Base-by-base conservation (phyloP, 2,888 invertebrate genomes). In the Schrankia costaestrigalis region DNA sequence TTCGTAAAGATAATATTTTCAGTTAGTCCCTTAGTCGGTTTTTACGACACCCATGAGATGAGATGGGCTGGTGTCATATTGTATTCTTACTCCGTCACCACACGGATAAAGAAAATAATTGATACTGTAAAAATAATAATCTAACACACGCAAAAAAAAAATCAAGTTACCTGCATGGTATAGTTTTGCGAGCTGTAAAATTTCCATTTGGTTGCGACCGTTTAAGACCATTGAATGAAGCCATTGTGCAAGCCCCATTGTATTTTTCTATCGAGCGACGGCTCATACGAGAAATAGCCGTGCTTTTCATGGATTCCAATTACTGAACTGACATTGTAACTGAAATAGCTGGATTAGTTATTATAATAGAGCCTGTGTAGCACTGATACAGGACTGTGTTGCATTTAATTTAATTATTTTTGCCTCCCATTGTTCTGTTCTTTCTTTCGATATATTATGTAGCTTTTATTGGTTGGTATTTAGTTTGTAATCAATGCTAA, bases 201-300 rank as follows among this genome's bases (percentile, higher is more conserved):
- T 84, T 80, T 82, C 84, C 83, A 84, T 84, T 80, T 68, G 66
- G 69, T 71, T 58, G 63, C 56, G 71, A 71, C 55, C 84, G 70
- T 81, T 84, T 83, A 82, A 80, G 79, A 73, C 66, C 75, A 62
- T 63, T 75, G 71, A 79, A 80, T 75, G 65, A 70, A 44, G 47
- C 33, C 51, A 85, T 85, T 85, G 84, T 85, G 57, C 60, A 36
- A 50, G 42, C 15, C 32, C 78, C 57, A 85, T 85, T 85, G 84
- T 85, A 71, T 81, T 83, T 82, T 82, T 79, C 76, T 73, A 82
- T 82, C 76, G 85, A 72, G 72, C 75, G 60, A 56, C 63, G 68
- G 71, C 70, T 77, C 79, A 75, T 78, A 69, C 71, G 71, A 62
- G 68, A 46, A 68, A 68, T 61, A 62, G 65, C 58, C 47, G 59